Evolutionary conservation across 2,888 invertebrate genomes (phyloP).

Genomic region (Agrochola litura): DNA sequence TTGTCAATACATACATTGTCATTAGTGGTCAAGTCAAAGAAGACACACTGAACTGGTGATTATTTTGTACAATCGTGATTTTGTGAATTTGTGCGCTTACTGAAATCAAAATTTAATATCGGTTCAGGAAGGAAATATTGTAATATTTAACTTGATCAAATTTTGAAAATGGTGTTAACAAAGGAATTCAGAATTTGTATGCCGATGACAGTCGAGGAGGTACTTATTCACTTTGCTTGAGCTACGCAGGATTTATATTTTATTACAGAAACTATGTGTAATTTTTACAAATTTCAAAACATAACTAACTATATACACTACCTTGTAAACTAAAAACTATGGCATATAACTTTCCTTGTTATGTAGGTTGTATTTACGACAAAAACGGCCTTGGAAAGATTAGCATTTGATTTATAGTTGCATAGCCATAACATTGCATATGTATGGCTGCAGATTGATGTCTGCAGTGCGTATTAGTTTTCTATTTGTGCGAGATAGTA

Average conservation of each 20-base stretch:
- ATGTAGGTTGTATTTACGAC: slow-evolving; percentile 24
- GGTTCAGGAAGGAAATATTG: slow-evolving; percentile 5
- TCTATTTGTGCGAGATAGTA: slow-evolving; percentile 7
- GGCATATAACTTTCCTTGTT: background rate
- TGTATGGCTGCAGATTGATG: slow-evolving; percentile 35
- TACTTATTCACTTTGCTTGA: slow-evolving; percentile 79
- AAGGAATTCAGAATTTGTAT: slow-evolving; percentile 98
- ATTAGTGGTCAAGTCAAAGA: background rate
- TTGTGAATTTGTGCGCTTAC: background rate
- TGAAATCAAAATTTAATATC: slow-evolving; percentile 9
- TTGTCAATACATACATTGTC: slow-evolving; percentile 19
- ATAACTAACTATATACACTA: background rate
- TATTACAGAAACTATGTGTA: slow-evolving; percentile 23
- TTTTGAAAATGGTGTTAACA: slow-evolving; percentile 93
- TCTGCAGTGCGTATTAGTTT: slow-evolving; percentile 38
- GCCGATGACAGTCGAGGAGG: slow-evolving; percentile 98
- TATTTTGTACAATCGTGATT: slow-evolving; percentile 11
- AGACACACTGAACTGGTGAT: background rate
- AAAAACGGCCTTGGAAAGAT: slow-evolving; percentile 38
- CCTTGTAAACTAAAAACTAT: background rate
- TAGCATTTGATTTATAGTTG: slow-evolving; percentile 17
- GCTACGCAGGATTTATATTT: background rate
- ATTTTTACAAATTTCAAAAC: background rate
- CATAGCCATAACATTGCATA: slow-evolving; percentile 14
- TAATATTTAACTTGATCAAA: slow-evolving; percentile 14